These are phyloP conservation scores for Mesopsocus fuscifrons DNA, from an alignment of 2,888 invertebrate species.

Conservation along the genomic window DNA sequence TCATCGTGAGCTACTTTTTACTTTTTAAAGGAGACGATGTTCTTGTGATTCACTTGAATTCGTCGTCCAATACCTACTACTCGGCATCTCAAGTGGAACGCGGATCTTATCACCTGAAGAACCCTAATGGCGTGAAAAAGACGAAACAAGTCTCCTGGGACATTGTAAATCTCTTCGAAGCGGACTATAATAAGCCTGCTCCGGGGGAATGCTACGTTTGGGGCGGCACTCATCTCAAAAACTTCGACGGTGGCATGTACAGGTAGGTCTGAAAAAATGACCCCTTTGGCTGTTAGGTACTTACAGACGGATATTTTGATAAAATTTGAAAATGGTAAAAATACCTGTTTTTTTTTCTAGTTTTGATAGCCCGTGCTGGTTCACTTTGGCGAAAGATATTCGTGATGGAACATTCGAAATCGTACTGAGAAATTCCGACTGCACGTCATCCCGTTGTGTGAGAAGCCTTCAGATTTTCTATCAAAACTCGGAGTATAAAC, in stretches of 20 bases:
- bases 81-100: background rate
- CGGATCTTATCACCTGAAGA: background rate
- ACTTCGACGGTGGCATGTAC: slow-evolving; percentile 64
- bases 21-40: background rate
- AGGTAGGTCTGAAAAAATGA: slow-evolving; percentile 39
- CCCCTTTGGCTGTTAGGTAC: too few relatives aligned
- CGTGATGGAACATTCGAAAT: slow-evolving; percentile 42
- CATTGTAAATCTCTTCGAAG: slow-evolving; percentile 10
- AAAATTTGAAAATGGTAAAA: too few relatives aligned
- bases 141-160: slow-evolving; percentile 1
- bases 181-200: slow-evolving; percentile 27
- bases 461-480: background rate
- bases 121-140: background rate
- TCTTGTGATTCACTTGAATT: background rate
- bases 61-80: background rate
- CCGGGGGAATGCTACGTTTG: slow-evolving; percentile 59
- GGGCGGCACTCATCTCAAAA: slow-evolving; percentile 64
- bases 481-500: background rate
- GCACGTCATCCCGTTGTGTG: background rate
- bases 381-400: slow-evolving; percentile 50
- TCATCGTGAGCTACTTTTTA: too few relatives aligned
- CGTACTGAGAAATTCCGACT: background rate
- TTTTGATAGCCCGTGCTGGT: slow-evolving; percentile 56
- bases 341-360: slow-evolving; percentile 27
- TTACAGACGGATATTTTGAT: too few relatives aligned